These are phyloP conservation scores for Rhogogaster chlorosoma DNA, from an alignment of 2,888 invertebrate species.

Conservation along the genomic window DNA sequence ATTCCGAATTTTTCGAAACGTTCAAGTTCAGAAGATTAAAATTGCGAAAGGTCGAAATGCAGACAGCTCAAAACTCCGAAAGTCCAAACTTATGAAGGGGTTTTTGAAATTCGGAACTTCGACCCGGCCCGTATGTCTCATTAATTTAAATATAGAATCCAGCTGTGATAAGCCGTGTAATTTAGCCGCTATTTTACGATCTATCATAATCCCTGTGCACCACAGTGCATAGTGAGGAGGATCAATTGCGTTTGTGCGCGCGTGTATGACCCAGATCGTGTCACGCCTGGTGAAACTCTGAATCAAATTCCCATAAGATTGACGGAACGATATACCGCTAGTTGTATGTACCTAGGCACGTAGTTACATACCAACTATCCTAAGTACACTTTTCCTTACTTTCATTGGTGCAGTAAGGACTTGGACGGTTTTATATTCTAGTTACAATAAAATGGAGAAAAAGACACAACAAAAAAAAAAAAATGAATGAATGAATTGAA, in stretches of 20 bases:
- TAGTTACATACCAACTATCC: constrained; percentile 6
- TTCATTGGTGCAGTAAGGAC: constrained; percentile 31
- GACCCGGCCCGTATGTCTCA: not conserved
- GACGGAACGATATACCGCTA: constrained; percentile 36
- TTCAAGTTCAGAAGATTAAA: too few species aligned
- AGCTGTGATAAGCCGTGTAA: not conserved
- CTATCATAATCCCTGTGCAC: not conserved
- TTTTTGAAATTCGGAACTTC: too few species aligned
- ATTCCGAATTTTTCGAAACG: too few species aligned
- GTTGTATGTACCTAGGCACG: not conserved
- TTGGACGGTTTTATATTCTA: not conserved
- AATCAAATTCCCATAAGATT: constrained; percentile 50
- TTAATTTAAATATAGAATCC: not conserved
- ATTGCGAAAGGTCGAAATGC: too few species aligned
- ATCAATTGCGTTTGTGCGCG: constrained; percentile 26
- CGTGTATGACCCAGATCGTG: constrained; percentile 38
- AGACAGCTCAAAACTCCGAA: too few species aligned
- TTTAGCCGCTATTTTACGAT: not conserved
- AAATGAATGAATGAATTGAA: not conserved
- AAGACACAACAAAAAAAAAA: too few species aligned
- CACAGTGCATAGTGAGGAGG: not conserved
- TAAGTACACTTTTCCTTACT: constrained; percentile 38
- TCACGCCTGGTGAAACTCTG: constrained; percentile 45
- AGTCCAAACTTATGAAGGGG: too few species aligned
- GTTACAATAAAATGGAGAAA: not conserved